A percentile compares a stretch with the other conserved stretches of the same genome.
Conservation (phyloP, 2,888 invertebrate genomes). For the Seladonia tumulorum region DNA sequence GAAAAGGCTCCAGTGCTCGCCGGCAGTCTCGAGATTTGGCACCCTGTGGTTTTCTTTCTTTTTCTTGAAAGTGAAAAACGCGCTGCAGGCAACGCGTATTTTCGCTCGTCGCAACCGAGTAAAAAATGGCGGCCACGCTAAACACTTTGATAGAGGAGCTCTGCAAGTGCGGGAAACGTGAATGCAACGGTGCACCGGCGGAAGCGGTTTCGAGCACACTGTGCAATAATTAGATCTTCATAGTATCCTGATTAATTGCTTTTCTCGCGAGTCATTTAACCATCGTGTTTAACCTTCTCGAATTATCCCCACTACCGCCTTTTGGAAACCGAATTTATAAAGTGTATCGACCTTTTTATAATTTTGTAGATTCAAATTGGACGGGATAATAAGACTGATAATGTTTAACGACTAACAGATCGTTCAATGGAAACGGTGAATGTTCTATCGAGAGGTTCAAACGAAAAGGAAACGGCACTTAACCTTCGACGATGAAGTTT, state of each 20-base stretch:
- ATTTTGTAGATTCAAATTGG: too few relatives aligned
- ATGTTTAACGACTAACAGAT: not conserved
- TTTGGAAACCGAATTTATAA: too few relatives aligned
- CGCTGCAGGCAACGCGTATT: not conserved
- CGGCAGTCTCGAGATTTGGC: not conserved
- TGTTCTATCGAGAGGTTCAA: not conserved
- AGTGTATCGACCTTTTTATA: too few relatives aligned
- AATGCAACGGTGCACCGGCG: not conserved
- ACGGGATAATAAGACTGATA: too few relatives aligned
- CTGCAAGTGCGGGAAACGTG: not conserved
- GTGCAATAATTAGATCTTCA: not conserved
- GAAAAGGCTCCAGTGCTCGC: not conserved
- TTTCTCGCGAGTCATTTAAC: not conserved
- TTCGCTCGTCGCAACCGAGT: not conserved
- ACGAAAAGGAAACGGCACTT: not conserved
- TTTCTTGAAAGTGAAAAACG: constrained; percentile 11
- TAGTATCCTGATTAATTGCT: not conserved
- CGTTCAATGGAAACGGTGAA: not conserved
- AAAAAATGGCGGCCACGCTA: not conserved
- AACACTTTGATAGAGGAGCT: not conserved
- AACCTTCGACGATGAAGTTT: not conserved
- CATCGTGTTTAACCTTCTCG: not conserved
- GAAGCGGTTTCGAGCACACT: not conserved
- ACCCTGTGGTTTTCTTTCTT: not conserved
- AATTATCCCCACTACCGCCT: too few relatives aligned